Conservation (phyloP, 2,888 invertebrate species). For the Mimachlamys varia region DNA sequence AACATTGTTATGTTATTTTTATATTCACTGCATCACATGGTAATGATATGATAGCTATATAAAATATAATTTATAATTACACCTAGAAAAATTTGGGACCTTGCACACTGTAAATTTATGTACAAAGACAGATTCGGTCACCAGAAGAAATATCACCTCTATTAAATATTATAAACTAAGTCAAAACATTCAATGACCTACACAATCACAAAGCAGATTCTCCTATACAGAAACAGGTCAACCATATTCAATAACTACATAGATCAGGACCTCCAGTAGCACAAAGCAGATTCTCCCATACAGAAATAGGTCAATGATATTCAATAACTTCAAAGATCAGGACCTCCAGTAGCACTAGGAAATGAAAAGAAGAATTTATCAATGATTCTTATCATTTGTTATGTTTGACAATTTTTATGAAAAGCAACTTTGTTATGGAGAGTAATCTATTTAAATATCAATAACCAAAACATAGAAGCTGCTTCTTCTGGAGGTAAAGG, state of each 20-base stretch:
- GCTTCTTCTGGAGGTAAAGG: background rate
- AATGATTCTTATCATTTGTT: background rate
- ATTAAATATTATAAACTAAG: background rate
- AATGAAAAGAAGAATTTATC: background rate
- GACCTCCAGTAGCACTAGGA: too few relatives aligned
- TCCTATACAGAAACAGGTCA: background rate
- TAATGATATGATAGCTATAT: too few relatives aligned
- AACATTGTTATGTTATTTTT: too few relatives aligned
- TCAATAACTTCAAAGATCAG: background rate
- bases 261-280: background rate
- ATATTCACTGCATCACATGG: too few relatives aligned
- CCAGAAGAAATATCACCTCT: background rate
- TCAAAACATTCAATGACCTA: background rate
- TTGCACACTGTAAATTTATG: too few relatives aligned
- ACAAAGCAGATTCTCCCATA: background rate
- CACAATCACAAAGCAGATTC: slow-evolving; percentile 1
- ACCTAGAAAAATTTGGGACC: too few relatives aligned
- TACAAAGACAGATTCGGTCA: background rate
- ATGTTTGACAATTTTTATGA: background rate
- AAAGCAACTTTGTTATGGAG: background rate
- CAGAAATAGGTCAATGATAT: background rate
- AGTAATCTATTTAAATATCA: background rate
- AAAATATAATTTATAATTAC: too few relatives aligned
- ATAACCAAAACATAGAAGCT: background rate
- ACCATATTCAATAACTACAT: background rate